Conservation (phyloP, 2,113 vertebrate species). For the Oplegnathus fasciatus region DNA sequence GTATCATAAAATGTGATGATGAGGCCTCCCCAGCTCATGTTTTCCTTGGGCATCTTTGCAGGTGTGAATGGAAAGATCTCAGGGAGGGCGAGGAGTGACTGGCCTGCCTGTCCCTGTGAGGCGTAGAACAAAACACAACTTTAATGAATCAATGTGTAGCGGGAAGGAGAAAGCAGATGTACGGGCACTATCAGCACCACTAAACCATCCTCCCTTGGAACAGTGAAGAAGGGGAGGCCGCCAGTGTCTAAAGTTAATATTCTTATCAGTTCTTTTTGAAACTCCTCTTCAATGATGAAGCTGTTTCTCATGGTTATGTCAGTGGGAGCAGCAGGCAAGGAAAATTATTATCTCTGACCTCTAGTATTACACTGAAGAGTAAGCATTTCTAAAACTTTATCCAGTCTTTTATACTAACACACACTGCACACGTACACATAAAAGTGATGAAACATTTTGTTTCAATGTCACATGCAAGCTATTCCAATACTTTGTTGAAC, state of each 20-base stretch:
- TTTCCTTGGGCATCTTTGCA: constrained; percentile 71
- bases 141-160: constrained; percentile 47
- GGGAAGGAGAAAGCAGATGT: constrained; percentile 42
- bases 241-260: constrained; percentile 63
- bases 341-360: background rate
- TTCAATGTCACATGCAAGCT: background rate
- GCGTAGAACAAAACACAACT: constrained; percentile 51
- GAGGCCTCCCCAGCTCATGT: constrained; percentile 52
- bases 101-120: constrained; percentile 53
- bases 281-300: constrained; percentile 58
- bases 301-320: constrained; percentile 66
- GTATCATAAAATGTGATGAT: constrained; percentile 56
- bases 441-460: background rate
- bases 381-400: background rate
- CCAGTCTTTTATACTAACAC: background rate
- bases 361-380: background rate
- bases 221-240: constrained; percentile 51
- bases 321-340: constrained; percentile 4
- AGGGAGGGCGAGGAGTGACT: constrained; percentile 79
- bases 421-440: background rate
- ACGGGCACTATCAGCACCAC: constrained; percentile 66
- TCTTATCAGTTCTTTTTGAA: constrained; percentile 75
- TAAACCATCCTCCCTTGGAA: constrained; percentile 71
- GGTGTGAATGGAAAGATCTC: constrained; percentile 78
- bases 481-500: background rate